Percentiles rank a stretch among this genome's conserved stretches.
phyloP scores from a whole-genome alignment of 1,140 invertebrate genomes.

The Aporrectodea caliginosa region DNA sequence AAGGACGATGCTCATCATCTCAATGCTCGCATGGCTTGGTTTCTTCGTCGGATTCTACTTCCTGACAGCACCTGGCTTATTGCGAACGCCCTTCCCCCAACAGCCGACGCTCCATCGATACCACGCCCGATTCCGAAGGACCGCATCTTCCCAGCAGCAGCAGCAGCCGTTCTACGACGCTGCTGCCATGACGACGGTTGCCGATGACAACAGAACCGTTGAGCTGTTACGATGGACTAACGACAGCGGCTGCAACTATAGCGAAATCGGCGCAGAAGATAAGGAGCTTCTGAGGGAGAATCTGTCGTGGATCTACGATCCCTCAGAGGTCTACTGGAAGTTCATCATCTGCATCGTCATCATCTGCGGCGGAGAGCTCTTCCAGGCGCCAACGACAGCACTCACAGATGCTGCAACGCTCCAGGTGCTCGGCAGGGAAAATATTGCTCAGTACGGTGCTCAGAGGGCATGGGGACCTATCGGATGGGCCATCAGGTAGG shows the following conservation, averaged over 20 bases:
- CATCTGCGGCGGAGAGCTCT: slow-evolving; percentile 20
- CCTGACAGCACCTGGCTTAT: not conserved
- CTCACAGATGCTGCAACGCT: slow-evolving; percentile 14
- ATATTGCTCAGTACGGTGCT: not conserved
- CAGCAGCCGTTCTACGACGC: no score
- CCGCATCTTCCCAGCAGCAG: not conserved
- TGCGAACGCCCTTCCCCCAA: not conserved
- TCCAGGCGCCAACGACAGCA: slow-evolving; percentile 18
- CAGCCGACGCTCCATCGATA: not conserved
- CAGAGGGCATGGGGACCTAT: slow-evolving; percentile 24
- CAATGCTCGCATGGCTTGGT: slow-evolving; percentile 14
- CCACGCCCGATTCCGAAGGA: not conserved
- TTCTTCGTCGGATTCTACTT: slow-evolving; percentile 20
- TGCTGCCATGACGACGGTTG: not conserved
- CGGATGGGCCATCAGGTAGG: slow-evolving; percentile 18
- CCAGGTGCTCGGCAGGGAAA: slow-evolving; percentile 13
- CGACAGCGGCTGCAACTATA: not conserved
- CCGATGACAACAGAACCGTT: no score
- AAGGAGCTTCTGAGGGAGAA: not conserved
- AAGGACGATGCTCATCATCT: slow-evolving; percentile 9
- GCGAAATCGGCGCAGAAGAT: not conserved
- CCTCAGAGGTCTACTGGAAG: not conserved
- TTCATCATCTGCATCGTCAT: slow-evolving; percentile 4
- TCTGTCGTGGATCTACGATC: slow-evolving; percentile 7
- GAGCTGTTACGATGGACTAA: not conserved